These are phyloP conservation scores for Sclerurus mexicanus DNA, from an alignment of 2,113 vertebrate genomes.

Conservation along the genomic window DNA sequence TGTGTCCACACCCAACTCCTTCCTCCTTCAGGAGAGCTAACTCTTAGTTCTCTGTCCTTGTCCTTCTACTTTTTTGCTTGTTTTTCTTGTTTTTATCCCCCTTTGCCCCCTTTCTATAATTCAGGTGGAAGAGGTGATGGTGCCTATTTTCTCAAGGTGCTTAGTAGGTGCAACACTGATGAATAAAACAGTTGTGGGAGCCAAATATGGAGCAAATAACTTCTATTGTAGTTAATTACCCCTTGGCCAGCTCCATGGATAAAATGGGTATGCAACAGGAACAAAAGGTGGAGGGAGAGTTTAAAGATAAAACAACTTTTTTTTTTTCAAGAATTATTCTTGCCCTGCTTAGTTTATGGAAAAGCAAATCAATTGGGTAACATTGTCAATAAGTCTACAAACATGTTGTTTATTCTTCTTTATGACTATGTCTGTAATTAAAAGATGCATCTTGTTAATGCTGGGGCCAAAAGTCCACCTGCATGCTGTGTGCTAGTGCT, in stretches of 20 bases:
- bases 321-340: neutral
- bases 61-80: neutral
- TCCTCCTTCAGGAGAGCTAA: neutral
- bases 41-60: neutral
- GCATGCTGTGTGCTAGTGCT: neutral
- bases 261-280: neutral
- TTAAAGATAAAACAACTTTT: neutral
- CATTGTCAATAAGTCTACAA: neutral
- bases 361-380: neutral
- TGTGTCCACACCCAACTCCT: neutral
- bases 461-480: neutral
- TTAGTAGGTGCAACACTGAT: neutral
- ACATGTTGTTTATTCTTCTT: too few species aligned
- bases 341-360: neutral
- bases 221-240: neutral
- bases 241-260: neutral
- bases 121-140: neutral
- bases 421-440: too few species aligned
- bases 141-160: neutral
- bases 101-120: neutral
- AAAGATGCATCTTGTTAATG: neutral
- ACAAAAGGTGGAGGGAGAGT: fast-evolving
- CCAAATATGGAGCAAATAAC: neutral
- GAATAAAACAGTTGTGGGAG: neutral
- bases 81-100: neutral